phyloP scores from a whole-genome alignment of 2,797 vertebrate species.

The Pygocentrus nattereri region DNA sequence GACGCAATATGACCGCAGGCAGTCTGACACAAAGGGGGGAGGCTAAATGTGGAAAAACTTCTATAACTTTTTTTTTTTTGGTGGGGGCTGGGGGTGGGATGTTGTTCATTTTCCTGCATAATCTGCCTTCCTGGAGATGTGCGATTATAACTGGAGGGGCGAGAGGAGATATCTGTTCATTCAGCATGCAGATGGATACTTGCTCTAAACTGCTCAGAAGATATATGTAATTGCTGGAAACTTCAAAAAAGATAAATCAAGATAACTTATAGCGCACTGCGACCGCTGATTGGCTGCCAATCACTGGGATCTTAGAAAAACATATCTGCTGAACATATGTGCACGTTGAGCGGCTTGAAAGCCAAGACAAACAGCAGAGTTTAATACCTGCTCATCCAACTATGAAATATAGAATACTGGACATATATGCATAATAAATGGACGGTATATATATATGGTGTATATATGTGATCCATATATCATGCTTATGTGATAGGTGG shows the following conservation, averaged over 20 bases:
- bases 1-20: constrained; percentile 72
- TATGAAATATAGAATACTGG: no score
- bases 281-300: constrained; percentile 72
- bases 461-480: no score
- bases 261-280: constrained; percentile 66
- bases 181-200: constrained; percentile 42
- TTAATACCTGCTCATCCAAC: not conserved
- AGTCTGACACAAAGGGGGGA: constrained; percentile 70
- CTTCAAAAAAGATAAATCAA: constrained; percentile 31
- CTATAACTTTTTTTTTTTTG: constrained; percentile 69
- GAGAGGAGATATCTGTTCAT: constrained; percentile 35
- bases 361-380: not conserved
- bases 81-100: not conserved
- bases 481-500: no score
- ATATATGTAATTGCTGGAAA: constrained; percentile 35
- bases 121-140: constrained; percentile 63
- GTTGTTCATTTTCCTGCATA: constrained; percentile 70
- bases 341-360: constrained; percentile 8
- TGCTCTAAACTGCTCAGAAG: not conserved
- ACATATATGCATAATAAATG: no score
- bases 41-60: constrained; percentile 81
- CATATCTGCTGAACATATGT: constrained; percentile 40
- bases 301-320: constrained; percentile 65
- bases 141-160: constrained; percentile 29
- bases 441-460: no score